A percentile compares a stretch with the other conserved stretches of the same genome.
phyloP scores from a whole-genome alignment of 2,797 vertebrate species.

The Hippocampus kuda region DNA sequence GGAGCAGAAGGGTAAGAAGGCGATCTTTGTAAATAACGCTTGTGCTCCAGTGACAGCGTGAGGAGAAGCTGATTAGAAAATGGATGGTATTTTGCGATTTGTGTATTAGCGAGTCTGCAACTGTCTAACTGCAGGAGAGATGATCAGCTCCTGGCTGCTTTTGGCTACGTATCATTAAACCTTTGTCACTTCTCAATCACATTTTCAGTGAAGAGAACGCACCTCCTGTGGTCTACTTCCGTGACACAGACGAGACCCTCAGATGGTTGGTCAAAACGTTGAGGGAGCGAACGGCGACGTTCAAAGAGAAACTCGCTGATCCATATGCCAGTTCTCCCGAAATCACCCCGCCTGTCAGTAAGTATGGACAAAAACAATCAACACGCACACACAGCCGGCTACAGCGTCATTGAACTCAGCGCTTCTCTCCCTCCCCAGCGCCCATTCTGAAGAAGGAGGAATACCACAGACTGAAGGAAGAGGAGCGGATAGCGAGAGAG shows the following conservation, averaged over 20 bases:
- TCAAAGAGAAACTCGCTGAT: conserved; percentile 70
- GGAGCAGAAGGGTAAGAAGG: conserved; percentile 43
- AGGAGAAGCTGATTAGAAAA: too few species aligned
- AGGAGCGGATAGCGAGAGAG: conserved; percentile 53
- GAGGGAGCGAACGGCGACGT: conserved; percentile 53
- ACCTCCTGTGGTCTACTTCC: conserved; percentile 53
- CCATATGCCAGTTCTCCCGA: conserved; percentile 76
- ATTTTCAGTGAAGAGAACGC: conserved; percentile 39
- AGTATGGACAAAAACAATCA: conserved; percentile 42
- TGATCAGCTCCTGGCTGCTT: neutral
- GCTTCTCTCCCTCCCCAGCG: conserved; percentile 28
- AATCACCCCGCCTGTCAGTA: conserved; percentile 73
- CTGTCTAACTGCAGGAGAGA: too few species aligned
- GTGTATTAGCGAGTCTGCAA: too few species aligned
- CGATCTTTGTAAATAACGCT: neutral
- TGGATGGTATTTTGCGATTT: too few species aligned
- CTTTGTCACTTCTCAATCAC: neutral
- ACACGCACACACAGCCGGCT: neutral
- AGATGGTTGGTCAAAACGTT: conserved; percentile 54
- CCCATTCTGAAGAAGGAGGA: conserved; percentile 58
- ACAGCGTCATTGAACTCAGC: neutral
- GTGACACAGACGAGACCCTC: conserved; percentile 61
- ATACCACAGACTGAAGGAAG: conserved; percentile 53
- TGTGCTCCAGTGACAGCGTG: too few species aligned
- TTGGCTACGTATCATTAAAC: neutral